Percentiles rank a stretch among this genome's conserved stretches.
Conservation (phyloP, 2,888 invertebrate genomes). For the Xestia c-nigrum region DNA sequence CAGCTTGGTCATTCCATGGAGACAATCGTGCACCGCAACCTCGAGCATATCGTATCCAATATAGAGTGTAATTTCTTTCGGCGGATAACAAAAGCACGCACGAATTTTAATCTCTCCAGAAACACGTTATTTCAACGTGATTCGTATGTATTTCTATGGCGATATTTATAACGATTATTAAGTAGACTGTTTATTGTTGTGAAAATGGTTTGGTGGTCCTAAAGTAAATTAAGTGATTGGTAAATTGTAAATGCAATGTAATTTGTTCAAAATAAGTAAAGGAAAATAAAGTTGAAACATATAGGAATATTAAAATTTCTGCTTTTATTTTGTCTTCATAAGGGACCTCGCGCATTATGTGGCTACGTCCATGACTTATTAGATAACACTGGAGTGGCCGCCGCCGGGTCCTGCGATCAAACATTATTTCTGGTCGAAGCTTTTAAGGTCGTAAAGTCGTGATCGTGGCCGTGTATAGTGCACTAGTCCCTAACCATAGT, state of each 20-base stretch:
- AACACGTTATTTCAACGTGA: not conserved
- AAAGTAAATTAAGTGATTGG: constrained; percentile 31
- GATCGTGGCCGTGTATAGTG: no score
- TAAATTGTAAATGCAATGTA: constrained; percentile 21
- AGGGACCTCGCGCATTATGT: not conserved
- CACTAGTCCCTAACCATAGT: no score
- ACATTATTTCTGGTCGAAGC: no score
- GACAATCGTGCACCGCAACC: constrained; percentile 57
- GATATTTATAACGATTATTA: not conserved
- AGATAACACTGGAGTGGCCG: no score
- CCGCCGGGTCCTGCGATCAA: no score
- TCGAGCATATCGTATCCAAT: constrained; percentile 48
- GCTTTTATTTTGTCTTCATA: not conserved
- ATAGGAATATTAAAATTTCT: not conserved
- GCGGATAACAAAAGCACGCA: not conserved
- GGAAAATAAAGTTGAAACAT: constrained; percentile 36
- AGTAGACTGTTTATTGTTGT: constrained; percentile 42
- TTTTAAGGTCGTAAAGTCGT: no score
- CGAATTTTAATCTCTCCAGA: not conserved
- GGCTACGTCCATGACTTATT: not conserved
- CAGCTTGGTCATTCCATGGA: constrained; percentile 86
- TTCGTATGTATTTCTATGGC: constrained; percentile 8
- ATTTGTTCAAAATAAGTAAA: constrained; percentile 27
- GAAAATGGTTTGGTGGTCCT: constrained; percentile 34
- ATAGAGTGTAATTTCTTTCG: constrained; percentile 26